phyloP scores from a whole-genome alignment of 2,113 vertebrate genomes.

The Pseudolaguvia tuberculata region DNA sequence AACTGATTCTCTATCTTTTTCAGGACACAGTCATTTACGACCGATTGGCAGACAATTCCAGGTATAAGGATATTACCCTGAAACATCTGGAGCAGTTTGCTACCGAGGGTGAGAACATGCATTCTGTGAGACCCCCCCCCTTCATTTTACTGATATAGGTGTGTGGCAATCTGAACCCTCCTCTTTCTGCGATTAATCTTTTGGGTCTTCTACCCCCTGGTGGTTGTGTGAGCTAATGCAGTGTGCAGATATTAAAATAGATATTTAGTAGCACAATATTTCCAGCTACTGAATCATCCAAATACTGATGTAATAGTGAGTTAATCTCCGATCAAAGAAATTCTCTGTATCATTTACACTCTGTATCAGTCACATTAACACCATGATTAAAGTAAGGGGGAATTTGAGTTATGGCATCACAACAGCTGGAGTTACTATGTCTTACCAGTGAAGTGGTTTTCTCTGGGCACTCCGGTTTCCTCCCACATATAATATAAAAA shows the following conservation, averaged over 20 bases:
- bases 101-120: slow-evolving; percentile 82
- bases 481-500: too few relatives aligned
- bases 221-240: slow-evolving; percentile 58
- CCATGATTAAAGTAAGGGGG: too few relatives aligned
- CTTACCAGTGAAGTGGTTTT: too few relatives aligned
- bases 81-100: slow-evolving; percentile 99
- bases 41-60: slow-evolving; percentile 90
- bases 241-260: slow-evolving; percentile 55
- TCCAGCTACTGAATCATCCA: too few relatives aligned
- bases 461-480: too few relatives aligned
- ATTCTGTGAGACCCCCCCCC: slow-evolving; percentile 4
- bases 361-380: too few relatives aligned
- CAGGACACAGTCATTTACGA: slow-evolving; percentile 98
- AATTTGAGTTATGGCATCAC: too few relatives aligned
- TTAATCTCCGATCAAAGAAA: too few relatives aligned
- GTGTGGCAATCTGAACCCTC: slow-evolving; percentile 5
- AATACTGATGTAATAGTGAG: not conserved
- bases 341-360: too few relatives aligned
- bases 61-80: slow-evolving; percentile 96
- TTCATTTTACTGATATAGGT: not conserved
- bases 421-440: too few relatives aligned
- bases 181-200: slow-evolving; percentile 8
- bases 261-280: not conserved
- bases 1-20: slow-evolving; percentile 43
- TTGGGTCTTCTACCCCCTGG: slow-evolving; percentile 59